Evolutionary conservation across 2,888 invertebrate species (phyloP), one percentile per base, ranked within the genome.

Genomic region (Eueremaeus valkanovi): DNA sequence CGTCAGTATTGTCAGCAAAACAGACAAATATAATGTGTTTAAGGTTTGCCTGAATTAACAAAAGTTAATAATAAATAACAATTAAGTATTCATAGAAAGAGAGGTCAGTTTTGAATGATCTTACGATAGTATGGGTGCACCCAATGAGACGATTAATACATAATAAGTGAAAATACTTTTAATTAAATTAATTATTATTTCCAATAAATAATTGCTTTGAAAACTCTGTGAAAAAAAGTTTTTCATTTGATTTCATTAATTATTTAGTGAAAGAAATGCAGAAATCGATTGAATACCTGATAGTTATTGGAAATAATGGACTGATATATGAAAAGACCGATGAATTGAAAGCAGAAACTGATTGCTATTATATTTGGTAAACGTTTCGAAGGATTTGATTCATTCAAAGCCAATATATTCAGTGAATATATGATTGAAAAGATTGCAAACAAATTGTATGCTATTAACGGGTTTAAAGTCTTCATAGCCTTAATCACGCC

Each of bases 41-140:
- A 66, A 6, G 2, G 2, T n/a, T 36, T 66, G 36, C 1, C 66
- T 66, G 21, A n/a, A 61, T 5, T n/a, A n/a, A n/a, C n/a, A n/a
- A n/a, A n/a, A n/a, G n/a, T n/a, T n/a, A n/a, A n/a, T n/a, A n/a
- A n/a, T n/a, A n/a, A n/a, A 31, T 31, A 61, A 29, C 16, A 29
- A 66, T 27, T 63, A 2, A 40, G n/a, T 8, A 66, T 6, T 36
- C 8, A 36, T 21, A 21, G 11, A 61, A 66, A 33, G 21, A 21
- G 33, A 66, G 31, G 31, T 61, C 21, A 58, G 11, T 24, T n/a
- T n/a, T n/a, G n/a, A n/a, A n/a, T n/a, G n/a, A n/a, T n/a, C 29
- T n/a, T 55, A 55, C 55, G 55, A 55, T 55, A 66, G 66, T 66
- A 66, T 31, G 33, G 66, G 66, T n/a, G 66, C 66, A 27, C 66